A percentile compares a stretch with the other conserved stretches of the same genome.
Evolutionary conservation across 2,113 vertebrate species (phyloP).

Genomic region (Amazona guildingii): DNA sequence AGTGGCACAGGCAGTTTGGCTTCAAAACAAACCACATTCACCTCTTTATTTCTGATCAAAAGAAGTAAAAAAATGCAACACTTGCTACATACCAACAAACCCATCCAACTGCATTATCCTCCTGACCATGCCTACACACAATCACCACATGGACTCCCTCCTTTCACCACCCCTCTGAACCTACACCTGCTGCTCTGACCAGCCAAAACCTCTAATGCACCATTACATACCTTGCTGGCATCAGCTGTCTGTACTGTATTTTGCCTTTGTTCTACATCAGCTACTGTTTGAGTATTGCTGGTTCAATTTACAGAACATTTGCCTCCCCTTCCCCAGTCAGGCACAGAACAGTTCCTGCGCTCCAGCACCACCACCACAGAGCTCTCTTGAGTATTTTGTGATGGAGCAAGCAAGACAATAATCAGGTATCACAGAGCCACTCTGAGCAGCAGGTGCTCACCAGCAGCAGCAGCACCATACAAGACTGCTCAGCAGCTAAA

Average conservation of each 20-base stretch:
- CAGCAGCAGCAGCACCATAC: background rate
- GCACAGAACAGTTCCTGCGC: background rate
- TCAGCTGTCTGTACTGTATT: background rate
- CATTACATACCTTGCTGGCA: background rate
- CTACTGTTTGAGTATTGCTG: background rate
- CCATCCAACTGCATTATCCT: background rate
- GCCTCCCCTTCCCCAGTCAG: background rate
- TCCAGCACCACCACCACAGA: background rate
- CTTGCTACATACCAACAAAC: background rate
- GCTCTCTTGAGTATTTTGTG: rapidly evolving
- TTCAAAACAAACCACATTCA: background rate
- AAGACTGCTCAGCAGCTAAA: background rate
- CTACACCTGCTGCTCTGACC: background rate
- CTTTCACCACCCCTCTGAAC: background rate
- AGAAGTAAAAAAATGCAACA: background rate
- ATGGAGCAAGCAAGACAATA: background rate
- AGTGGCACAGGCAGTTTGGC: background rate
- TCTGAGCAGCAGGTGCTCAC: background rate
- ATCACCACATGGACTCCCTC: background rate
- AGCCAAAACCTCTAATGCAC: background rate
- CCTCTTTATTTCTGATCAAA: background rate
- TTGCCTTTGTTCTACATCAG: background rate
- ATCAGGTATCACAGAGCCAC: background rate
- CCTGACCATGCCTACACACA: background rate
- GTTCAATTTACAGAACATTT: background rate